Evolutionary conservation across 2,113 vertebrate genomes (phyloP).

Genomic region (Tapirus terrestris): DNA sequence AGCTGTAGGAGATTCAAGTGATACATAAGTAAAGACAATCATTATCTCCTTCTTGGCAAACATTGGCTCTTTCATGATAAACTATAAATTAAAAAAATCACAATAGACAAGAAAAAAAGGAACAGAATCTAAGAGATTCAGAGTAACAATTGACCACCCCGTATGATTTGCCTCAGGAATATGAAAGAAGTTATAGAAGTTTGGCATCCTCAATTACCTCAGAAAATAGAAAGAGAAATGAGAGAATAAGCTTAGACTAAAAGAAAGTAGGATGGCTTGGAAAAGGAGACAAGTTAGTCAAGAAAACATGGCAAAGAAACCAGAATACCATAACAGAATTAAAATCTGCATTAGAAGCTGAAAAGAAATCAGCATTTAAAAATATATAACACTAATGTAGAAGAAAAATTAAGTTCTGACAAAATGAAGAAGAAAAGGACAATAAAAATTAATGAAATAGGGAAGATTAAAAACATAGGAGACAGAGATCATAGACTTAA

Average conservation of each 20-base stretch:
- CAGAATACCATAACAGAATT: not conserved
- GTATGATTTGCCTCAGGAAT: not conserved
- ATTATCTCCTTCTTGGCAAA: not conserved
- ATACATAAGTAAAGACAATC: not conserved
- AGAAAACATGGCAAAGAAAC: not conserved
- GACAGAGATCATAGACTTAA: not conserved
- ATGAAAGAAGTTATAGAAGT: not conserved
- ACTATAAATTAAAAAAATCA: not conserved
- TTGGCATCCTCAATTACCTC: not conserved
- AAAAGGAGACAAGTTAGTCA: not conserved
- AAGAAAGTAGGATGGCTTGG: not conserved
- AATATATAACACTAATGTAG: not conserved
- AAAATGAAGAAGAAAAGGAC: slow-evolving; percentile 20
- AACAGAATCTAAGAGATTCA: not conserved
- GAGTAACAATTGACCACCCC: not conserved
- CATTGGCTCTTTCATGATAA: not conserved
- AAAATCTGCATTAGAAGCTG: not conserved
- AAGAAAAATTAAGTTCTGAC: not conserved
- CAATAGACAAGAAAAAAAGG: not conserved
- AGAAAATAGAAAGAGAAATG: not conserved
- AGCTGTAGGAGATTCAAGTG: not conserved
- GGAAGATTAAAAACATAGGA: not conserved
- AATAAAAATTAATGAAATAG: slow-evolving; percentile 12
- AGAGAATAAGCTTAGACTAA: not conserved
- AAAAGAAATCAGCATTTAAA: not conserved